Evolutionary conservation across 2,113 vertebrate genomes (phyloP), one percentile per base, ranked within the genome.

Genomic region (Delphinus delphis): DNA sequence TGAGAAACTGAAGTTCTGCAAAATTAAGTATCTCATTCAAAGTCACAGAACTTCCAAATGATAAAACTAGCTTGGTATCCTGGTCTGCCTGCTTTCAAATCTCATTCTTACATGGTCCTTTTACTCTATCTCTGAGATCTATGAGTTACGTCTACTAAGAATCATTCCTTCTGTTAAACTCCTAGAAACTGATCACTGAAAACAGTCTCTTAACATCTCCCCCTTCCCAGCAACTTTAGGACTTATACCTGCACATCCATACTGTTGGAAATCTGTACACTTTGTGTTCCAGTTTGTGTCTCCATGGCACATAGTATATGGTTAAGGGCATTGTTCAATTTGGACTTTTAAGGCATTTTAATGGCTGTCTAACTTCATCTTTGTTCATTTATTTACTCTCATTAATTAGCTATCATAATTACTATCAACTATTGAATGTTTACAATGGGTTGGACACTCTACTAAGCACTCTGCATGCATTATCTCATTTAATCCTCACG

Each of bases 171-270:
- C 71, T 18, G 5, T 17, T 38, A 63, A 36, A 18, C 18, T 82
- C 44, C 28, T 3, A 8, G 36, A 23, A 88, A 62, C 2, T 36
- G 17, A 41, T 41, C 25, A 33, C n/a, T 38, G 3, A 7, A n/a
- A 87, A 81, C 5, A 44, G 13, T 10, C 47, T 77, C 41, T 63
- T 36, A 50, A 62, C 15, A 3, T 15, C 15, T 26, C 47, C 21
- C 9, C 7, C 12, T 67, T 15, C 28, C 50, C 55, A 20, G 0
- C 28, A 55, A 36, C n/a, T 26, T 13, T 31, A 14, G 1, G 36
- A 47, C 18, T 31, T 7, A 20, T 0, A 1, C 11, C 10, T 6
- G 1, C 4, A 5, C 2, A 2, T 28, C 60, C 5, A 12, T 4
- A 9, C 41, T 38, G 60, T 2, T 1, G 11, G 62, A n/a, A 44